Evolutionary conservation across 2,888 invertebrate genomes (phyloP).

Genomic region (Fabriciana adippe): DNA sequence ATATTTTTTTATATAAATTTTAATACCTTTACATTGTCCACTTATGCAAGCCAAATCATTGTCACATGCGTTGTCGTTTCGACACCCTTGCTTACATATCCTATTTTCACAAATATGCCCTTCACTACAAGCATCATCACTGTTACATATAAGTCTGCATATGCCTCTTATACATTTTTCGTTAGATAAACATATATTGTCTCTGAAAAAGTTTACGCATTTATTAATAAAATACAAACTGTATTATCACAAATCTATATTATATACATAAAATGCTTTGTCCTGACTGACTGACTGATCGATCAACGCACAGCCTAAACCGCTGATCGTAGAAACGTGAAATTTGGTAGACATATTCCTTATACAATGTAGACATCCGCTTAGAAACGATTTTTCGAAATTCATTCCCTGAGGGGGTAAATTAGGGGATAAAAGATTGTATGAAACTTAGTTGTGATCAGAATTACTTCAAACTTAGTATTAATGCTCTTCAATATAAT

Average conservation of each 20-base stretch:
- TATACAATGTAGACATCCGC: no score
- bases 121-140: slow-evolving; percentile 89
- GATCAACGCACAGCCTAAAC: no score
- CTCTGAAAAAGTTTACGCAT: slow-evolving; percentile 73
- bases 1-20: slow-evolving; percentile 4
- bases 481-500: no score
- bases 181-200: slow-evolving; percentile 90
- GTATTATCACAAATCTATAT: slow-evolving; percentile 12
- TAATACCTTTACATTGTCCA: slow-evolving; percentile 89
- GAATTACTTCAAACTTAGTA: no score
- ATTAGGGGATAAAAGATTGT: no score
- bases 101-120: slow-evolving; percentile 94
- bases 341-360: no score
- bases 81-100: slow-evolving; percentile 92
- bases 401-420: no score
- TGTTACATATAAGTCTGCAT: slow-evolving; percentile 93
- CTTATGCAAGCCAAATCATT: slow-evolving; percentile 89
- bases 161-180: slow-evolving; percentile 92
- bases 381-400: no score
- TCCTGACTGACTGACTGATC: no score
- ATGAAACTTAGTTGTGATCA: no score
- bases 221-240: background rate
- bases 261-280: no score
- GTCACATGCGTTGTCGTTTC: slow-evolving; percentile 90
- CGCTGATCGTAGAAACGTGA: no score